phyloP scores from a whole-genome alignment of 2,113 vertebrate genomes.

The Gorsachius goisagi region DNA sequence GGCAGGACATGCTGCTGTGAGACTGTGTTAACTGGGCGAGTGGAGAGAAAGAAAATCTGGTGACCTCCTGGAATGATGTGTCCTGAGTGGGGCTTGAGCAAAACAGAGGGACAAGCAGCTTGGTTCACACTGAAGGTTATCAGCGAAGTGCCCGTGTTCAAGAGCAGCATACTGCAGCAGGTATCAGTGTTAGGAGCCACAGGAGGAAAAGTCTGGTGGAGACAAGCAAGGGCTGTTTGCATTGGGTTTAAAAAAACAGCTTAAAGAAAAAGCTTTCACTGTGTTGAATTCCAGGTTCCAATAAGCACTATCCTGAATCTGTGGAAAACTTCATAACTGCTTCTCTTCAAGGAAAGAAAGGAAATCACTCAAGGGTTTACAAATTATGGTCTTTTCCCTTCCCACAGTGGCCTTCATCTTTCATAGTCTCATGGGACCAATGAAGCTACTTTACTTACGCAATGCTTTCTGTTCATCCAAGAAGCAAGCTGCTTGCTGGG shows the following conservation, averaged over 20 bases:
- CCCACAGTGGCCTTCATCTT: background rate
- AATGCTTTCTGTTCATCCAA: background rate
- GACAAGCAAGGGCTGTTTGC: background rate
- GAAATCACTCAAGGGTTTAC: background rate
- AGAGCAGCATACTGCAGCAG: constrained; percentile 80
- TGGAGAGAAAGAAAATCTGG: constrained; percentile 83
- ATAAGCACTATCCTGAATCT: background rate
- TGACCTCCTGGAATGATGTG: constrained; percentile 78
- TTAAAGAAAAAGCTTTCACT: background rate
- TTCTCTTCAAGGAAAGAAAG: background rate
- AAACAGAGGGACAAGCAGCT: constrained; percentile 64
- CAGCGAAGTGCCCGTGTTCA: constrained; percentile 76
- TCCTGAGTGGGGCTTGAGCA: constrained; percentile 79
- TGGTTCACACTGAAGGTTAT: constrained; percentile 79
- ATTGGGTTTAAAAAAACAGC: background rate
- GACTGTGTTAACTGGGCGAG: constrained; percentile 70
- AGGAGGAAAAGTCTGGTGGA: constrained; percentile 82
- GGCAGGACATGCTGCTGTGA: constrained; percentile 70
- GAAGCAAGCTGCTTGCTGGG: background rate
- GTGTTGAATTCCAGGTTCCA: background rate
- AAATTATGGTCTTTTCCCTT: background rate
- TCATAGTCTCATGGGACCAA: background rate
- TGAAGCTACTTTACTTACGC: background rate
- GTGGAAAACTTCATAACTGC: background rate
- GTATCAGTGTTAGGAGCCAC: constrained; percentile 59